Percentiles rank a stretch among this genome's conserved stretches.
Evolutionary conservation across 2,888 invertebrate species (phyloP).

Genomic region (Gasteruption jaculator): DNA sequence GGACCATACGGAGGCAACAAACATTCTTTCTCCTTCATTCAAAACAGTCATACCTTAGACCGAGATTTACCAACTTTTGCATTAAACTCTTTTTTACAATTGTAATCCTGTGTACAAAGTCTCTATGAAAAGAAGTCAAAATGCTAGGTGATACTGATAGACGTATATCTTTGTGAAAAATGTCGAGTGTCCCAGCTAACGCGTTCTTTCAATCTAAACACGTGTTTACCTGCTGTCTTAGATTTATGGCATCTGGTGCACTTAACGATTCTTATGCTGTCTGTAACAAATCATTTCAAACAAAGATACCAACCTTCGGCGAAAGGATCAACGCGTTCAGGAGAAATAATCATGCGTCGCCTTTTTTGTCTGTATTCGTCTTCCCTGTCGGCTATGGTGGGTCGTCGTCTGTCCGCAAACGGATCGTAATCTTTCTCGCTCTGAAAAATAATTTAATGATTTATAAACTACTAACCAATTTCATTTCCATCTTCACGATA

Average conservation of each 20-base stretch:
- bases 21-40: conserved; percentile 43
- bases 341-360: conserved; percentile 89
- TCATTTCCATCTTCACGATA: neutral
- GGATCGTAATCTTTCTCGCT: conserved; percentile 92
- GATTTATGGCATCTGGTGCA: conserved; percentile 13
- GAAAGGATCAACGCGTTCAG: conserved; percentile 95
- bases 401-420: conserved; percentile 85
- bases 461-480: neutral
- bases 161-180: neutral
- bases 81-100: neutral
- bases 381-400: conserved; percentile 93
- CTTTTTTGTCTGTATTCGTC: conserved; percentile 93
- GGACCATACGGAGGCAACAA: conserved; percentile 40
- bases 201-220: too few relatives aligned
- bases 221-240: too few relatives aligned
- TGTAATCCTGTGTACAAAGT: neutral
- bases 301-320: conserved; percentile 78
- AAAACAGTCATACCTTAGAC: too few relatives aligned
- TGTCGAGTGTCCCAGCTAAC: neutral
- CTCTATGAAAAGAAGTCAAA: neutral
- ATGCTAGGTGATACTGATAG: neutral
- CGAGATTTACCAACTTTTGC: conserved; percentile 19
- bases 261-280: too few relatives aligned
- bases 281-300: conserved; percentile 7
- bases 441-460: conserved; percentile 48